Evolutionary conservation across 2,888 invertebrate species (phyloP), one percentile per base, ranked within the genome.

Genomic region (Alentia gelatinosa): DNA sequence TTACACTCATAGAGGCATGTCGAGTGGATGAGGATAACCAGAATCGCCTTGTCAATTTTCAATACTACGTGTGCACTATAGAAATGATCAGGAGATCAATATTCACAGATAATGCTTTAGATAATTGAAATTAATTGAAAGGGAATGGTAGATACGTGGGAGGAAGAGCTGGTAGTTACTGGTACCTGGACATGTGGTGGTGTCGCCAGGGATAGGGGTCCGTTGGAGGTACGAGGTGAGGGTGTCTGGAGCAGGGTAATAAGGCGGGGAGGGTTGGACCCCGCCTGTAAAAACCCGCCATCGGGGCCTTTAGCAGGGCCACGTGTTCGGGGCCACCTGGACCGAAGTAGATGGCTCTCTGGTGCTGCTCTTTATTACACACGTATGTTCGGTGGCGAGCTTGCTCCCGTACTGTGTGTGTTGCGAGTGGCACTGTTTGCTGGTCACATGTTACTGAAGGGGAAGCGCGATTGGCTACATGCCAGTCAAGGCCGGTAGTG

Each of bases 251-350:
- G 5, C n/a, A 56, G 56, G 68, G 68, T 68, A 68, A 26, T 68
- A 68, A 3, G 68, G 12, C 68, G 26, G 12, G 23, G n/a, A 56
- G 19, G 68, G n/a, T 26, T 30, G 30, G 68, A 68, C 23, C 68
- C 33, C 30, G n/a, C 33, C 30, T 30, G 30, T 68, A 68, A 68
- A 68, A 68, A 26, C 68, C 30, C 68, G 12, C 33, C 47, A 12
- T 47, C 47, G 19, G 19, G 19, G 47, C 9, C 68, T 30, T 15
- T 68, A 30, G 12, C 68, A 68, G 68, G 26, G 3, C 68, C 68
- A 68, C 26, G 68, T 68, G 68, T 68, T n/a, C n/a, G 68, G 68
- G 68, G 68, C 33, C 68, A 68, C 68, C 68, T 68, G 68, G 68
- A 68, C 5, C n/a, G 56, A 56, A n/a, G 56, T 56, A 56, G 56